Percentiles rank a stretch among this genome's conserved stretches.
Evolutionary conservation across 2,113 vertebrate species (phyloP).

Genomic region (Siniperca knerii): DNA sequence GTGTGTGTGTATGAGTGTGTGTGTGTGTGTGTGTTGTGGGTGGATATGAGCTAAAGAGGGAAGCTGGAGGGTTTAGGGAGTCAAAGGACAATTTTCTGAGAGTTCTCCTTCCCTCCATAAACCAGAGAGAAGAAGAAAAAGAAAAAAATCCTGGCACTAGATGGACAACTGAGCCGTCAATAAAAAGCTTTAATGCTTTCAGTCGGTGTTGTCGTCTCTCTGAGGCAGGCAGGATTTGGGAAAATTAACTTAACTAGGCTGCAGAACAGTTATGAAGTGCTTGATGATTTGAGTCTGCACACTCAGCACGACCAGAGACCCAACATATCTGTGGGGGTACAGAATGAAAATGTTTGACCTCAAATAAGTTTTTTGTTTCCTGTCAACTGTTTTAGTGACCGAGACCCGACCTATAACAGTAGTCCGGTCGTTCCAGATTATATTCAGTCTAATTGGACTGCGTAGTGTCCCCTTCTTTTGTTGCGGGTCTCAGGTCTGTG

Average conservation of each 20-base stretch:
- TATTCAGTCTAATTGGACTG: neutral
- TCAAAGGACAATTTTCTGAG: constrained; percentile 87
- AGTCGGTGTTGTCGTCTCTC: neutral
- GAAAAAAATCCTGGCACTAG: neutral
- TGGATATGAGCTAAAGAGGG: constrained; percentile 37
- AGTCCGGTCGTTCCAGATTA: neutral
- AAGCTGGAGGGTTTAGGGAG: constrained; percentile 65
- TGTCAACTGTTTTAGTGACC: neutral
- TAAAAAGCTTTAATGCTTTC: constrained; percentile 23
- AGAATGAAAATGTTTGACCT: neutral
- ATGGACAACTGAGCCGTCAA: constrained; percentile 24
- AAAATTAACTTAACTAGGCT: constrained; percentile 10
- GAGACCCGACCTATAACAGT: neutral
- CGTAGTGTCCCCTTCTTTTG: neutral
- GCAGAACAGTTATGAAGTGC: constrained; percentile 16
- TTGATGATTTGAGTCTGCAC: constrained; percentile 3
- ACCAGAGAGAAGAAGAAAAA: constrained; percentile 66
- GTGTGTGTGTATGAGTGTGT: constrained; percentile 30
- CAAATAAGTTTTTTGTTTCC: neutral
- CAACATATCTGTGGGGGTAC: neutral
- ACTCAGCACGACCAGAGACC: neutral
- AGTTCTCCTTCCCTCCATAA: constrained; percentile 84
- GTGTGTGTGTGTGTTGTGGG: constrained; percentile 41
- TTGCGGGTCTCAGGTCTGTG: neutral
- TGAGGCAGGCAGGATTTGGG: constrained; percentile 18